phyloP scores from a whole-genome alignment of 2,797 vertebrate genomes.

The Neosilurus mollespiculum region DNA sequence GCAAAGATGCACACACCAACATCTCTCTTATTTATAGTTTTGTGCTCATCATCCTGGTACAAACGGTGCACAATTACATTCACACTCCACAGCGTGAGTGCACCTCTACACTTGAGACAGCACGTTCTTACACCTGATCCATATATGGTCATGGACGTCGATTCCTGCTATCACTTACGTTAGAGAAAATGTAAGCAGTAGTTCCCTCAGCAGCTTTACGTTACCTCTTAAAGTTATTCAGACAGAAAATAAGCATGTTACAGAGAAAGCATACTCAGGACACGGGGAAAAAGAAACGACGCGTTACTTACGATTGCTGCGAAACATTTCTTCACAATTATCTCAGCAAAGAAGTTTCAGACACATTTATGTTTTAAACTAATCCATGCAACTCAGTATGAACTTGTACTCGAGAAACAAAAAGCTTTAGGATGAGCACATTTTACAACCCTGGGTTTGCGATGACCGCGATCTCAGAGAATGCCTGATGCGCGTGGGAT shows the following conservation, averaged over 20 bases:
- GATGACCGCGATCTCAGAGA: not conserved
- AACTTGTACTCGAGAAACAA: not conserved
- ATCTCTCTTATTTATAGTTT: too few relatives aligned
- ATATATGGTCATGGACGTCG: not conserved
- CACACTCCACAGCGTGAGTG: too few relatives aligned
- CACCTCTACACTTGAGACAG: too few relatives aligned
- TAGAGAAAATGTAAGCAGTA: not conserved
- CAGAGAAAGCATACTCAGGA: not conserved
- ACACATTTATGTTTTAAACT: not conserved
- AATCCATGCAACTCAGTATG: not conserved
- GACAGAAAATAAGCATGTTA: not conserved
- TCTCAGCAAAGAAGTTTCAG: not conserved
- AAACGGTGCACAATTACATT: too few relatives aligned
- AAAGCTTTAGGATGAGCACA: not conserved
- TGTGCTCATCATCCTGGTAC: too few relatives aligned
- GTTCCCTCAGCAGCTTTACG: not conserved
- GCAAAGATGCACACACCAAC: not conserved
- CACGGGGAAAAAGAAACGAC: too few relatives aligned
- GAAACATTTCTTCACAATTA: not conserved
- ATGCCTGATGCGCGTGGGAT: too few relatives aligned
- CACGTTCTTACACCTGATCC: not conserved
- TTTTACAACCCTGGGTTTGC: not conserved
- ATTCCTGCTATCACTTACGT: not conserved
- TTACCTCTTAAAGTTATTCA: not conserved
- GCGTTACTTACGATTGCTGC: too few relatives aligned